A percentile compares a stretch with the other conserved stretches of the same genome.
These are phyloP conservation scores for Sanderia malayensis DNA, from an alignment of 30 jellyfish, hydroid and myxozoan species.

Conservation along the genomic window DNA sequence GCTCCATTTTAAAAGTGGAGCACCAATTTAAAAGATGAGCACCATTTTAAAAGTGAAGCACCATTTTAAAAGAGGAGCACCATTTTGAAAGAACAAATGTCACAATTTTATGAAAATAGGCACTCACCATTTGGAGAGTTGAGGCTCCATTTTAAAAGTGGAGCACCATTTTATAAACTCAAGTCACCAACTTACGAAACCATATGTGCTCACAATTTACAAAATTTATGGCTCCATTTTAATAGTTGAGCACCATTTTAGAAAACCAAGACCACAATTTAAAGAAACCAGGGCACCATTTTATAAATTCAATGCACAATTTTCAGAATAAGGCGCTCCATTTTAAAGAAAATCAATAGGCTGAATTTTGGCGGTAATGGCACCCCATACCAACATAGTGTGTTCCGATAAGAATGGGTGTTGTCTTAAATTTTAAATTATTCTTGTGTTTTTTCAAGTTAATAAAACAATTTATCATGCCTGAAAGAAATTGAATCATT, in stretches of 20 bases:
- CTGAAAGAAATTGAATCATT: no score
- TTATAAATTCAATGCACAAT: neutral
- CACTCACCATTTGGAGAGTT: no score
- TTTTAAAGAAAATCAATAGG: neutral
- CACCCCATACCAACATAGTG: no score
- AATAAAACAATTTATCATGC: no score
- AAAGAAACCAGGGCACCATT: neutral
- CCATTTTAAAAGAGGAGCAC: no score
- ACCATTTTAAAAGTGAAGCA: neutral
- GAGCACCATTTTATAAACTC: no score
- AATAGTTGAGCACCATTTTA: conserved; percentile 4
- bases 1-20: conserved; percentile 10
- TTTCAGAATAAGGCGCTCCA: neutral
- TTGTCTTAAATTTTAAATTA: no score
- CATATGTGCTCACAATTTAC: neutral
- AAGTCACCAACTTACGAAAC: neutral
- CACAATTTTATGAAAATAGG: no score
- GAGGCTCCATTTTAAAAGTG: no score
- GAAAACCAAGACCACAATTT: neutral
- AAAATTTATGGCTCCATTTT: neutral
- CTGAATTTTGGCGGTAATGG: neutral
- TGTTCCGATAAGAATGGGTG: no score
- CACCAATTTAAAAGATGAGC: neutral
- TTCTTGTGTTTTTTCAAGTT: no score
- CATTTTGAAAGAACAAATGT: no score